Conservation (phyloP, 2,113 vertebrate species). For the Daboia siamensis region DNA sequence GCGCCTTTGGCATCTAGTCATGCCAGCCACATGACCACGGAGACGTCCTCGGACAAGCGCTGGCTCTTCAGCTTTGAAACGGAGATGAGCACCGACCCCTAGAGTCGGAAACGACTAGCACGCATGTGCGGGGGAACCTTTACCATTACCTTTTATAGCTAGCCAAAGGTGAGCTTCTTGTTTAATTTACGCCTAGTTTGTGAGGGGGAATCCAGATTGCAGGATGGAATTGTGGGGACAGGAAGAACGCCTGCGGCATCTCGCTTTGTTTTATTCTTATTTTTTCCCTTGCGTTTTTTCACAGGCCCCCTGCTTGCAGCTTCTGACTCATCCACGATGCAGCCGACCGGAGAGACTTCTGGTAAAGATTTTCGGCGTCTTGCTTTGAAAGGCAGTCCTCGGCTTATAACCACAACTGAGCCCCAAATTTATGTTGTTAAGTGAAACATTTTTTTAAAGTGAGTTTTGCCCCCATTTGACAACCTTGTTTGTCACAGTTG, state of each 20-base stretch:
- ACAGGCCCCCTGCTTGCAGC: constrained; percentile 46
- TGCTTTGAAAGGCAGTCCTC: neutral
- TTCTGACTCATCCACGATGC: constrained; percentile 37
- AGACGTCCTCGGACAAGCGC: too few relatives aligned
- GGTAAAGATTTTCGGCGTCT: neutral
- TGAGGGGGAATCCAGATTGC: neutral
- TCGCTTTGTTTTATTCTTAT: neutral
- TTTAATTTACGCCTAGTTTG: neutral
- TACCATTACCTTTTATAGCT: too few relatives aligned
- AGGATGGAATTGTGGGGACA: neutral
- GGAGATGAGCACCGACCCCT: too few relatives aligned
- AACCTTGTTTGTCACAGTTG: too few relatives aligned
- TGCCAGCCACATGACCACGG: too few relatives aligned
- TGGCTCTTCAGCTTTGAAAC: too few relatives aligned
- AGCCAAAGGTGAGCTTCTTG: neutral
- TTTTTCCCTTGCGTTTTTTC: neutral
- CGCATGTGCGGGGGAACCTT: too few relatives aligned
- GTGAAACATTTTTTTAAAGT: too few relatives aligned
- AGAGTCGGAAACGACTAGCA: too few relatives aligned
- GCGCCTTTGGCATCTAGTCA: too few relatives aligned
- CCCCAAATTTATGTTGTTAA: too few relatives aligned
- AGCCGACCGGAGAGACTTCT: neutral
- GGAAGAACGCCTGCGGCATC: neutral
- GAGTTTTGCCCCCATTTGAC: too few relatives aligned
- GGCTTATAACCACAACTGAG: neutral